A percentile compares a stretch with the other conserved stretches of the same genome.
Evolutionary conservation across 2,113 vertebrate genomes (phyloP).

Genomic region (Neogobius melanostomus): DNA sequence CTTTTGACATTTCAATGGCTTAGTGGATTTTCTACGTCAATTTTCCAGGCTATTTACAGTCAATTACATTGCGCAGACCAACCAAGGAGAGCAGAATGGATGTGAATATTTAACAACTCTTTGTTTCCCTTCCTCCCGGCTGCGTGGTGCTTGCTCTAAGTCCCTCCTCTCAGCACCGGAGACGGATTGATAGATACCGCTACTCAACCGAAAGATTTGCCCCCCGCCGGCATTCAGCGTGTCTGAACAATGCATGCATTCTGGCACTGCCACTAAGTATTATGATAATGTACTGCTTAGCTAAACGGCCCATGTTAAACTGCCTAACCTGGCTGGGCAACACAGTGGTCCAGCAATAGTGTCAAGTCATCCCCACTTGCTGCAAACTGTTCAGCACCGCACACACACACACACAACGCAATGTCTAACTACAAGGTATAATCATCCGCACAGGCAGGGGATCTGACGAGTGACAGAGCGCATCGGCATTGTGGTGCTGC

Average conservation of each 20-base stretch:
- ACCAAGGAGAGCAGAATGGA: slow-evolving; percentile 70
- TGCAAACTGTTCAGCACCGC: slow-evolving; percentile 34
- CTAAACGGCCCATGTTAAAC: slow-evolving; percentile 73
- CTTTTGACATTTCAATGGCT: slow-evolving; percentile 54
- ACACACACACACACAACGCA: slow-evolving; percentile 40
- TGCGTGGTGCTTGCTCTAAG: slow-evolving; percentile 60
- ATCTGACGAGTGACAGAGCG: background rate
- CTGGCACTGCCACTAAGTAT: slow-evolving; percentile 71
- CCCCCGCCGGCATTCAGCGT: slow-evolving; percentile 68
- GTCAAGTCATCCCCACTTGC: slow-evolving; percentile 60
- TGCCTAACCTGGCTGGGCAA: slow-evolving; percentile 65
- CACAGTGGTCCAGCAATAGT: slow-evolving; percentile 47
- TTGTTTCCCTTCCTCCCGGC: slow-evolving; percentile 67
- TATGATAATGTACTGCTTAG: slow-evolving; percentile 72
- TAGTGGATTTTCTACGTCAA: slow-evolving; percentile 54
- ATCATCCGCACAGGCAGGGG: slow-evolving; percentile 29
- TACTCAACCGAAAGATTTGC: slow-evolving; percentile 74
- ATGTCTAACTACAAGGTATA: slow-evolving; percentile 32
- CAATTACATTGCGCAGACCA: slow-evolving; percentile 66
- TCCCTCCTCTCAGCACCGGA: slow-evolving; percentile 66
- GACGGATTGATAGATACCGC: slow-evolving; percentile 73
- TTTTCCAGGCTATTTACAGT: slow-evolving; percentile 68
- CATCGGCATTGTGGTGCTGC: slow-evolving; percentile 10
- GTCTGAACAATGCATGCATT: slow-evolving; percentile 71
- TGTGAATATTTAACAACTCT: slow-evolving; percentile 75